These are phyloP conservation scores for Megalops cyprinoides DNA, from an alignment of 2,797 vertebrate species.

Conservation along the genomic window DNA sequence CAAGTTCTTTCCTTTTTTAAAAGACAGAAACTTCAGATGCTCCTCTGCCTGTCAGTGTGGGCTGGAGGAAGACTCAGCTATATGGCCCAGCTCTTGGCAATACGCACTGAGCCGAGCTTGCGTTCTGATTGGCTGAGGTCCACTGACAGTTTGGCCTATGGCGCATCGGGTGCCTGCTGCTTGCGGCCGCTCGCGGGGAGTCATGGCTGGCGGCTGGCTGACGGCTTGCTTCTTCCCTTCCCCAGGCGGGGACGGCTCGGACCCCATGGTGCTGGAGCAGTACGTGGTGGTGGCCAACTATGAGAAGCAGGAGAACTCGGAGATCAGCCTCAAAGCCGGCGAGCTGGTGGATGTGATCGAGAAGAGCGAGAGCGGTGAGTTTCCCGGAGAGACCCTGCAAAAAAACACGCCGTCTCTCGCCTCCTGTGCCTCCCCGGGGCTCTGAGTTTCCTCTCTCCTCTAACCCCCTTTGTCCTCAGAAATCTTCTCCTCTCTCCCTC, in stretches of 20 bases:
- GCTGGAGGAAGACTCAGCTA: slow-evolving; percentile 83
- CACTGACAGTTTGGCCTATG: slow-evolving; percentile 77
- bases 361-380: slow-evolving; percentile 98
- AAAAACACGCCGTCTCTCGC: too few relatives aligned
- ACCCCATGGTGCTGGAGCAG: slow-evolving; percentile 99
- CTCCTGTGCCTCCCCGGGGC: slow-evolving; percentile 17
- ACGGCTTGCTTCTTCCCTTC: slow-evolving; percentile 97
- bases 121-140: slow-evolving; percentile 79
- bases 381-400: background rate
- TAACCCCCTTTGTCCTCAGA: slow-evolving; percentile 56
- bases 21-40: slow-evolving; percentile 76
- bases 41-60: slow-evolving; percentile 75
- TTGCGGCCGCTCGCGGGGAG: slow-evolving; percentile 76
- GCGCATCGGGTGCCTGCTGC: slow-evolving; percentile 72
- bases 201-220: slow-evolving; percentile 91
- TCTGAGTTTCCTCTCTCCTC: slow-evolving; percentile 41
- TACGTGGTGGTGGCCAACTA: slow-evolving; percentile 98
- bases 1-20: slow-evolving; percentile 11
- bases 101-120: slow-evolving; percentile 79
- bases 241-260: slow-evolving; percentile 91
- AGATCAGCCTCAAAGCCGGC: slow-evolving; percentile 94
- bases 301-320: slow-evolving; percentile 96
- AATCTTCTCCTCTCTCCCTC: slow-evolving; percentile 40
- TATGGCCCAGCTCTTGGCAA: slow-evolving; percentile 91
- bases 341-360: slow-evolving; percentile 98